Base-by-base conservation (phyloP, 2,797 vertebrate genomes). In the Phrynocephalus guinanensis region DNA sequence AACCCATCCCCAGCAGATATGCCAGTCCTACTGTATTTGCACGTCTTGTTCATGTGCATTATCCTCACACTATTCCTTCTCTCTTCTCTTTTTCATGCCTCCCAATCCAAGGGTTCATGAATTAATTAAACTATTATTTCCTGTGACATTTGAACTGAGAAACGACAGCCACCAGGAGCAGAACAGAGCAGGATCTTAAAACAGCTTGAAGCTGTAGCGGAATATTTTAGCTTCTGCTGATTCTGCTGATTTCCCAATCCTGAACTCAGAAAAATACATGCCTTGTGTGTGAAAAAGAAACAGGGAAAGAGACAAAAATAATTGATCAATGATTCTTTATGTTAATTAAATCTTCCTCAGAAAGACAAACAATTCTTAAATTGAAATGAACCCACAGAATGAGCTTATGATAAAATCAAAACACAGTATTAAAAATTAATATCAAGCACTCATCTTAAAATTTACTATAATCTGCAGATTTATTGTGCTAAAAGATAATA, bases 401-500 rank as follows among this genome's bases (percentile, higher is more conserved):
- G 76, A 1, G 2, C 38, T 6, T 52, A 68, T 90, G 85, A 52
- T 71, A 20, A 56, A 60, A 44, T 68, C 66, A 78, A 67, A 86
- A n/a, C 44, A 86, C 38, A 26, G 79, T 86, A 66, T 82, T 86
- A 66, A 15, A 15, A 79, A 86, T 44, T 15, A 67, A 8, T 28
- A 81, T 76, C 82, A 92, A 79, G 6, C 50, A 82, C 82, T 67
- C n/a, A 76, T 89, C 83, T 91, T 86, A 18, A 77, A 48, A 63
- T 86, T 60, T n/a, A 18, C 72, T 87, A 76, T 85, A 76, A 90
- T 87, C 50, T 52, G 30, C 28, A 70, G 52, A 84, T 79, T 71
- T 79, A 50, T 87, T 86, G 86, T 92, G 91, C 82, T 91, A 82
- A 93, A 92, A 92, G 4, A 79, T 3, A 84, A 87, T 30, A 80